Evolutionary conservation across 2,797 vertebrate genomes (phyloP), one percentile per base, ranked within the genome.

Genomic region (Danio choprae): DNA sequence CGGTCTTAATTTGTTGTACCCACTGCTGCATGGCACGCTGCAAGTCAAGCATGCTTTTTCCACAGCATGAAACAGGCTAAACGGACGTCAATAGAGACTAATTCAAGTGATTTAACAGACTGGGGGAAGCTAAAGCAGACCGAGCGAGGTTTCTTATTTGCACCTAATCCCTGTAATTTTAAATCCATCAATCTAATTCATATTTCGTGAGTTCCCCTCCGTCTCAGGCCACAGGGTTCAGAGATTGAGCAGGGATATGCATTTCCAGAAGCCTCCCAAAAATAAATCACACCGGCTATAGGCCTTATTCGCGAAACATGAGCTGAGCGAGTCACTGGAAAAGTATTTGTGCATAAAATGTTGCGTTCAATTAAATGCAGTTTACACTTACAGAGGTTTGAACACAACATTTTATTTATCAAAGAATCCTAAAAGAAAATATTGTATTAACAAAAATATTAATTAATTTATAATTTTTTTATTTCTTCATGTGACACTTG

Each of bases 81-180:
- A 87, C 73, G 82, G 82, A 77, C 84, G 81, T 82, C 73, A 86
- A 65, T 85, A 84, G 84, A 88, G 78, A 79, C 80, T 87, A 73
- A 63, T 62, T 62, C 44, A 51, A 75, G 46, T 51, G 73, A 75
- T 75, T 75, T 63, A 50, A 50, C 73, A 75, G 73, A 63, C 80
- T 82, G 69, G 58, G 70, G 71, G 38, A 65, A 76, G 74, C 83
- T 81, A 73, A 36, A 64, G 73, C 81, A 82, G 69, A 71, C 78
- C 13, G 59, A 77, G 80, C 22, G n/a, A 69, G 80, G 75, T 79
- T 72, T 84, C 77, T 87, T 88, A 89, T 88, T 88, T 88, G 85
- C 86, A 87, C 81, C 72, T 89, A 87, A 90, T 88, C 86, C 86
- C 72, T 84, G 74, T 85, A 83, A 86, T 81, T 84, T 84, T 80